Percentiles rank a stretch among this genome's conserved stretches.
phyloP scores from a whole-genome alignment of 1,140 invertebrate species.

The Meloidogyne floridensis region DNA sequence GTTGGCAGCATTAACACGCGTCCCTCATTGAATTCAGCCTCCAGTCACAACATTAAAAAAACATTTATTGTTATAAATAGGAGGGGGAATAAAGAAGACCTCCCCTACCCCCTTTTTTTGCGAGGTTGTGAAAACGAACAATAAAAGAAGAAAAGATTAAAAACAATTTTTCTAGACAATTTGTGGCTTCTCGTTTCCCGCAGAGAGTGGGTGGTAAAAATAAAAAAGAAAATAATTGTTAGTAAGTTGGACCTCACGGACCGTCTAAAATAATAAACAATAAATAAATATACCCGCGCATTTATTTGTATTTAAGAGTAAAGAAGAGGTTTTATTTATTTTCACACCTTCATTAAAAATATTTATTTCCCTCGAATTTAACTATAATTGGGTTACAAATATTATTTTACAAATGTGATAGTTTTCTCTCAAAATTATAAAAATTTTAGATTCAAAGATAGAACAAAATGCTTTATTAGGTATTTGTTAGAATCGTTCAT shows the following conservation, averaged over 20 bases:
- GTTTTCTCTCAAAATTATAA: too few relatives aligned
- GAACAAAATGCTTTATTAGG: too few relatives aligned
- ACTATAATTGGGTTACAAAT: too few relatives aligned
- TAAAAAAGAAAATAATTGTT: background rate
- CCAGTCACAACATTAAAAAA: background rate
- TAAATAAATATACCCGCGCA: background rate
- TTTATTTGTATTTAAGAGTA: background rate
- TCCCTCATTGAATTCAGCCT: constrained; percentile 3
- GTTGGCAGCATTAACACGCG: background rate
- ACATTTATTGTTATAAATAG: background rate
- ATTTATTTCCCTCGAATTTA: too few relatives aligned
- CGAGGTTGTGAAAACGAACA: background rate
- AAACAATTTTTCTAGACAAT: background rate
- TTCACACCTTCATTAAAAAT: too few relatives aligned
- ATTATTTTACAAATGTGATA: too few relatives aligned
- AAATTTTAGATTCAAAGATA: too few relatives aligned
- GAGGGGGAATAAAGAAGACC: background rate
- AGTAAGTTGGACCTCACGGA: background rate
- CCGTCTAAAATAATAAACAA: background rate
- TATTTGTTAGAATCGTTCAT: too few relatives aligned
- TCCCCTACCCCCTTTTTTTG: background rate
- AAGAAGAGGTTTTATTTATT: background rate
- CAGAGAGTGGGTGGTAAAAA: background rate
- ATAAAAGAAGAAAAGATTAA: constrained; percentile 7
- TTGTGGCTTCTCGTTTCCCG: background rate